These are phyloP conservation scores for Smittia sp. DNA, from an alignment of 2,888 invertebrate genomes.

Conservation along the genomic window DNA sequence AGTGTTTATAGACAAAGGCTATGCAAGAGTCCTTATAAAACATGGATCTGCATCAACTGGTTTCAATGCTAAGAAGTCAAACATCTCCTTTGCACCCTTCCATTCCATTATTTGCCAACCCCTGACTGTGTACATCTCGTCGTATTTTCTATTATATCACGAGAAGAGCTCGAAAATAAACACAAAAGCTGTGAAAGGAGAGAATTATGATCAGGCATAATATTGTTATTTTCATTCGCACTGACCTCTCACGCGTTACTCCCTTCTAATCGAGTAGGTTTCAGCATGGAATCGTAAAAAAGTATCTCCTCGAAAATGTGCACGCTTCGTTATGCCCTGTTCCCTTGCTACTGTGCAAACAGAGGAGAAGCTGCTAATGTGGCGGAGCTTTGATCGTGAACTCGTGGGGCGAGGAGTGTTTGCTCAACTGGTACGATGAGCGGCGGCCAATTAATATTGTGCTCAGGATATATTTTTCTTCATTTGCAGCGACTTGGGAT, in stretches of 20 bases:
- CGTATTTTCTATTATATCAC: conserved; percentile 1
- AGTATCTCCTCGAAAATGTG: background rate
- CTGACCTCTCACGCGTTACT: conserved; percentile 3
- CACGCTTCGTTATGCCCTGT: background rate
- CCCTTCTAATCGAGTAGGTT: background rate
- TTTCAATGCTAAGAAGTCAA: too few species aligned
- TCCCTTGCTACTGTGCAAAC: background rate
- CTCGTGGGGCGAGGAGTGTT: background rate
- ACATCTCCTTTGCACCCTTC: too few species aligned
- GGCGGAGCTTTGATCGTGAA: background rate
- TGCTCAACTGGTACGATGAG: conserved; percentile 17
- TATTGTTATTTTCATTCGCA: background rate
- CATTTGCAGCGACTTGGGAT: background rate
- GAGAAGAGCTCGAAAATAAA: background rate
- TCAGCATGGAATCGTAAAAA: background rate
- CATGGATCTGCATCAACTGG: too few species aligned
- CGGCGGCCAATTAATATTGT: conserved; percentile 10
- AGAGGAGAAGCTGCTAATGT: background rate
- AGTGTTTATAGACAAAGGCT: too few species aligned
- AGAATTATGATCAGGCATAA: conserved; percentile 25
- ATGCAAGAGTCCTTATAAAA: too few species aligned
- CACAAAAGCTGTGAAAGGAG: conserved; percentile 17
- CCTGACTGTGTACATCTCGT: too few species aligned
- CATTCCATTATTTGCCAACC: too few species aligned
- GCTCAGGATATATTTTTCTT: conserved; percentile 7